Conservation (phyloP, 2,888 invertebrate species). For the Nemoura dubitans region DNA sequence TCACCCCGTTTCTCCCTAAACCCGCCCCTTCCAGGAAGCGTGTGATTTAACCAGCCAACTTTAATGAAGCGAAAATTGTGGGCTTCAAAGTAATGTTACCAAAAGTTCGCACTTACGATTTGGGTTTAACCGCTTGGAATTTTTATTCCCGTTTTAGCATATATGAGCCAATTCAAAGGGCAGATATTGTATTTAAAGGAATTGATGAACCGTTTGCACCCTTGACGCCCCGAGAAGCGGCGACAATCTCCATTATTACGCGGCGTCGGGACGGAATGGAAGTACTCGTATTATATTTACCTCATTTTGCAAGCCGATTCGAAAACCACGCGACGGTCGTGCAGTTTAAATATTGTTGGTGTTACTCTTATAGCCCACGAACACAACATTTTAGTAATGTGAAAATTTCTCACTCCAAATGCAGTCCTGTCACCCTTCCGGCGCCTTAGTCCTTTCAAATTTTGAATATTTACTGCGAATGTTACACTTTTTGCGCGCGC, state of each 20-base stretch:
- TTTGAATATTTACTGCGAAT: conserved; percentile 47
- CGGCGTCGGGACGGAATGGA: not conserved
- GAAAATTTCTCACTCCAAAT: conserved; percentile 41
- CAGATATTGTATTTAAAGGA: conserved; percentile 12
- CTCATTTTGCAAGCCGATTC: not conserved
- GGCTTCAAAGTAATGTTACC: conserved; percentile 28
- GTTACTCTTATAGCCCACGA: conserved; percentile 10
- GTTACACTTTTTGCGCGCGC: conserved; percentile 19
- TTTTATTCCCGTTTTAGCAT: not conserved
- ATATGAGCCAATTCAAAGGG: conserved; percentile 7
- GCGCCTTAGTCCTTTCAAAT: conserved; percentile 47
- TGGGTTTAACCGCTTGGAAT: conserved; percentile 21
- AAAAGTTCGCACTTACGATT: conserved; percentile 22
- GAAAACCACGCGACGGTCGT: not conserved
- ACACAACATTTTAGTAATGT: conserved; percentile 32
- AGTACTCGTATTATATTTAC: not conserved
- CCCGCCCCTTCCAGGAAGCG: not conserved
- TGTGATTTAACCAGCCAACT: not conserved
- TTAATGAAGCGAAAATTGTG: conserved; percentile 39
- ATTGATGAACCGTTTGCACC: not conserved
- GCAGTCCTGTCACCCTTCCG: conserved; percentile 41
- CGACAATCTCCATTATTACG: not conserved
- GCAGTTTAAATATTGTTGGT: not conserved
- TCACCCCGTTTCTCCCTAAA: not conserved
- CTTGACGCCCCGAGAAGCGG: not conserved